phyloP scores from a whole-genome alignment of 1,140 invertebrate species.

The Scaptomyza montana region DNA sequence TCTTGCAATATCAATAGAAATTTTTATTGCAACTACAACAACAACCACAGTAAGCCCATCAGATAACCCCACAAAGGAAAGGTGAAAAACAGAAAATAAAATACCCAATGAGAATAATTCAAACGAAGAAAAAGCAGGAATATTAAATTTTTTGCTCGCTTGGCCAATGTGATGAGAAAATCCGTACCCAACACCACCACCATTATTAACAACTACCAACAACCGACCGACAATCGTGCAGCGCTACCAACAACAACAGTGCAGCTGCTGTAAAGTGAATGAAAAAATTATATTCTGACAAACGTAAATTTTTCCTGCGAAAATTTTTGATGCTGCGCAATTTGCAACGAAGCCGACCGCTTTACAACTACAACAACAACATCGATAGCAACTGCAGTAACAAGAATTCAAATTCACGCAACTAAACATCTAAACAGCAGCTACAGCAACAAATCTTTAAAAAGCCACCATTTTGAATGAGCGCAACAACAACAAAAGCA shows the following conservation, averaged over 20 bases:
- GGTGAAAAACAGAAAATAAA: constrained; percentile 59
- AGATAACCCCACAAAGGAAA: constrained; percentile 49
- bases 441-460: constrained; percentile 52
- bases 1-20: constrained; percentile 58
- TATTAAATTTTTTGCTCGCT: constrained; percentile 44
- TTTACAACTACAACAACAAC: constrained; percentile 36
- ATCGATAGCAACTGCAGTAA: constrained; percentile 39
- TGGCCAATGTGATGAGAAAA: constrained; percentile 71
- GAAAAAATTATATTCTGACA: constrained; percentile 36
- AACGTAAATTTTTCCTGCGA: constrained; percentile 40
- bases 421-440: constrained; percentile 62
- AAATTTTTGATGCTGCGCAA: constrained; percentile 53
- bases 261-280: constrained; percentile 39
- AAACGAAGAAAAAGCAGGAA: constrained; percentile 36
- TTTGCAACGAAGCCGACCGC: constrained; percentile 47
- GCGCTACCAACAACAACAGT: constrained; percentile 31
- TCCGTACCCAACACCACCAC: constrained; percentile 36
- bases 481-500: constrained; percentile 51
- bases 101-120: constrained; percentile 23
- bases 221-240: constrained; percentile 48
- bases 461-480: constrained; percentile 79
- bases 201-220: constrained; percentile 32
- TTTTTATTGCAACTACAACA: constrained; percentile 49
- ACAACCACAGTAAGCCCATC: constrained; percentile 35
- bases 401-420: constrained; percentile 39